These are phyloP conservation scores for Brachionus rubens DNA, from an alignment of 1,140 invertebrate genomes.

Conservation along the genomic window DNA sequence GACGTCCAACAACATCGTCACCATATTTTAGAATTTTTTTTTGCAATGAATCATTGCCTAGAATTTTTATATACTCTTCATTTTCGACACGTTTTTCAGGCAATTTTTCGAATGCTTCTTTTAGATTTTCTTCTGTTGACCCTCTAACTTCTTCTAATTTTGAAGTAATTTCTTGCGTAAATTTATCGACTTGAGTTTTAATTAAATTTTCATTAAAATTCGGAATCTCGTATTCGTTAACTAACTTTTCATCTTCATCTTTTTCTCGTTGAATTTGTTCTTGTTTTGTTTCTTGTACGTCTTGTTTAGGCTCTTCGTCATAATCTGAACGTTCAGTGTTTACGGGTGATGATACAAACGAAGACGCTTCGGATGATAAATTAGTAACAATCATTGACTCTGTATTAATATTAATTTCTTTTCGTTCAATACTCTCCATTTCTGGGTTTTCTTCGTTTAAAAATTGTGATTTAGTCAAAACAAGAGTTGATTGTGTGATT, in stretches of 20 bases:
- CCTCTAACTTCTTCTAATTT: neutral
- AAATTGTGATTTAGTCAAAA: slow-evolving; percentile 17
- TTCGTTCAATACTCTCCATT: neutral
- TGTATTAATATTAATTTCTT: slow-evolving; percentile 11
- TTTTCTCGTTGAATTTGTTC: neutral
- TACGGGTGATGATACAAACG: slow-evolving; percentile 11
- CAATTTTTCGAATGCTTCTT: slow-evolving; percentile 5
- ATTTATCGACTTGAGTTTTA: neutral
- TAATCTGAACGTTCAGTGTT: neutral
- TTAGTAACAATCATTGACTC: slow-evolving; percentile 35
- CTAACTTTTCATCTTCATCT: slow-evolving; percentile 9
- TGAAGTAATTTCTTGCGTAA: neutral
- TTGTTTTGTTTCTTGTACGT: neutral
- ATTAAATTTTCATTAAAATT: neutral
- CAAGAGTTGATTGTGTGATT: slow-evolving; percentile 27
- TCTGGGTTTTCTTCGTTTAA: neutral
- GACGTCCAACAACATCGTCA: neutral
- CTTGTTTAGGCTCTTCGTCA: neutral
- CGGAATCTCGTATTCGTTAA: slow-evolving; percentile 44
- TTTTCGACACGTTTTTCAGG: slow-evolving; percentile 8
- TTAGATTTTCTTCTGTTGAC: slow-evolving; percentile 1
- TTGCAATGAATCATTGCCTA: slow-evolving; percentile 23
- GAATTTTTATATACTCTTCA: slow-evolving; percentile 12
- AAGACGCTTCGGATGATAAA: slow-evolving; percentile 33
- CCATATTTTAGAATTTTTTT: slow-evolving; percentile 40